A percentile compares a stretch with the other conserved stretches of the same genome.
phyloP scores from a whole-genome alignment of 1,140 invertebrate genomes.

The Thalassaphorura encarpata region DNA sequence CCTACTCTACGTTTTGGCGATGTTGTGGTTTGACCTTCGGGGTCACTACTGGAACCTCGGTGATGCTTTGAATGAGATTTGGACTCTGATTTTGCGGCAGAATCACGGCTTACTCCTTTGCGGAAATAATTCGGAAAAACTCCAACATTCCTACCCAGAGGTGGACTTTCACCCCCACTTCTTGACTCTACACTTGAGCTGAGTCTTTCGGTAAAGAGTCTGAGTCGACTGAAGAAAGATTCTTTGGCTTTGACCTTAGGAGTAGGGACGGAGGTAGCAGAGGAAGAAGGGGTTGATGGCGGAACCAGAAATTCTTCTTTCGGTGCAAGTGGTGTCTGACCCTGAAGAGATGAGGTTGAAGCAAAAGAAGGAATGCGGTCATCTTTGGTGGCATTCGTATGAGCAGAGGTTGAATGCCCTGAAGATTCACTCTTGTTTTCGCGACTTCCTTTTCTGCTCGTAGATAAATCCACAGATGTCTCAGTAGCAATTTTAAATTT shows the following conservation, averaged over 20 bases:
- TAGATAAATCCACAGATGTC: constrained; percentile 37
- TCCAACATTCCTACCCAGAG: too few species aligned
- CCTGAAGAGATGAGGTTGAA: neutral
- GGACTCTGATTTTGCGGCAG: constrained; percentile 18
- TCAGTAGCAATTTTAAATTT: constrained; percentile 53
- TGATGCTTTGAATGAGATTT: constrained; percentile 4
- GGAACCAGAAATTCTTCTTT: neutral
- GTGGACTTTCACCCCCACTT: constrained; percentile 2
- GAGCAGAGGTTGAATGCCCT: constrained; percentile 12
- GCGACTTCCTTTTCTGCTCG: constrained; percentile 49
- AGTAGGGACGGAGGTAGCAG: neutral
- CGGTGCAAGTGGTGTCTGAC: neutral
- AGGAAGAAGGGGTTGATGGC: constrained; percentile 2
- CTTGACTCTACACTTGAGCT: constrained; percentile 11
- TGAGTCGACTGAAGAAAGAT: constrained; percentile 25
- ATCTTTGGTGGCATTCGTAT: constrained; percentile 10
- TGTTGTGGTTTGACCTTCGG: constrained; percentile 16
- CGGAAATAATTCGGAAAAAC: neutral
- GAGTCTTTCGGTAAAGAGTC: constrained; percentile 29
- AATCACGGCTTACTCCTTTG: constrained; percentile 16
- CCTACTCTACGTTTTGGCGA: neutral
- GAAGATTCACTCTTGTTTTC: constrained; percentile 33
- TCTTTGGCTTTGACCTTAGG: constrained; percentile 29
- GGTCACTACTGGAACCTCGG: constrained; percentile 24
- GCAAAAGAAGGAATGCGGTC: constrained; percentile 11